phyloP scores from a whole-genome alignment of 2,888 invertebrate species.

The Philopedon plagiatum region DNA sequence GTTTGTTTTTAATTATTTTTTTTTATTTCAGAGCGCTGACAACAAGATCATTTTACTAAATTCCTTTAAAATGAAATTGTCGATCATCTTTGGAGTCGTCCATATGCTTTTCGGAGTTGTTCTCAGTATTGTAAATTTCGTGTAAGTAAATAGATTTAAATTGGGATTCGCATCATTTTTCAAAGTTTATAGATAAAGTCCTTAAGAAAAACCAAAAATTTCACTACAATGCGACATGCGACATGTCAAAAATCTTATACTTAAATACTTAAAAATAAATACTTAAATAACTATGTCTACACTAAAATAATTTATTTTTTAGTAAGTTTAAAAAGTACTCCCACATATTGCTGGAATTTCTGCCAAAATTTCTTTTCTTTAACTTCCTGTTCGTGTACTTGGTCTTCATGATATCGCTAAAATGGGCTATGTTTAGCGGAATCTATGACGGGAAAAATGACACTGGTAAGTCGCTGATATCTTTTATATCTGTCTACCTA shows the following conservation, averaged over 20 bases:
- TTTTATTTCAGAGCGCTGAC: constrained; percentile 69
- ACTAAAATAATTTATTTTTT: no score
- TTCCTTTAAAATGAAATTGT: constrained; percentile 96
- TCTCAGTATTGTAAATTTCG: constrained; percentile 83
- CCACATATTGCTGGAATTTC: constrained; percentile 85
- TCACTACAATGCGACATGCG: no score
- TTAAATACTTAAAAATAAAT: no score
- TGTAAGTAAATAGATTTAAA: constrained; percentile 73
- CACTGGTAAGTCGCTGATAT: constrained; percentile 10
- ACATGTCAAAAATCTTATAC: no score
- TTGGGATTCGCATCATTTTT: no score
- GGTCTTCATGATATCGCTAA: constrained; percentile 91
- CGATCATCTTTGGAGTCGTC: constrained; percentile 91
- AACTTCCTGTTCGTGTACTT: constrained; percentile 87
- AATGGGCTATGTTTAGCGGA: constrained; percentile 84
- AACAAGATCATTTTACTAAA: constrained; percentile 96
- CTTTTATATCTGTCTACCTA: no score
- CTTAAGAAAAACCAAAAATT: no score
- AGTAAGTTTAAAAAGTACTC: constrained; percentile 79
- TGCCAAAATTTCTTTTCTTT: constrained; percentile 88
- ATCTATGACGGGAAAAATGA: constrained; percentile 64
- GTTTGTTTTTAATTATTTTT: no score
- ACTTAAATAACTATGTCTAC: no score
- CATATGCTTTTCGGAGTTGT: constrained; percentile 97
- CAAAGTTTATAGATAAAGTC: no score